Evolutionary conservation across 2,797 vertebrate genomes (phyloP).

Genomic region (Pipistrellus kuhlii): DNA sequence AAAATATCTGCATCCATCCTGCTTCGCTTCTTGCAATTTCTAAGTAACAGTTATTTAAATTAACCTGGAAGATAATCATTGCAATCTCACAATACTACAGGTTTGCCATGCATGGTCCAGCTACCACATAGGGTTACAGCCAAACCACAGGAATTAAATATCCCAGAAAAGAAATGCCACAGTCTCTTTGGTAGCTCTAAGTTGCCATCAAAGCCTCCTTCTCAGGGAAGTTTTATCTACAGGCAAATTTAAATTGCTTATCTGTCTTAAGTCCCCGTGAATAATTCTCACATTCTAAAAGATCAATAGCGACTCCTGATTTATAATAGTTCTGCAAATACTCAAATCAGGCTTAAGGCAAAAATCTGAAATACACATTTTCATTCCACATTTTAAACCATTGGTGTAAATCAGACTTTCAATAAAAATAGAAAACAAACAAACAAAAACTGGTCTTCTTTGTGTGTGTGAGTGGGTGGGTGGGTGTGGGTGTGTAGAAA

Average conservation of each 20-base stretch:
- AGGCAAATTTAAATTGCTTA: slow-evolving; percentile 45
- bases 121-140: background rate
- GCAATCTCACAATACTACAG: background rate
- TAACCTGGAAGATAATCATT: background rate
- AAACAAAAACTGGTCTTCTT: background rate
- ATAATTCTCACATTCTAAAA: slow-evolving; percentile 41
- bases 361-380: background rate
- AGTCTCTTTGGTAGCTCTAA: background rate
- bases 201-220: background rate
- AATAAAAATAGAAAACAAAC: slow-evolving; percentile 26
- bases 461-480: too few relatives aligned
- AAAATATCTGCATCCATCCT: background rate
- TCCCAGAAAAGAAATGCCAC: background rate
- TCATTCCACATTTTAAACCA: slow-evolving; percentile 16
- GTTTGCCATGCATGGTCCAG: background rate
- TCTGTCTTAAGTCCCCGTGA: slow-evolving; percentile 9
- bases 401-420: background rate
- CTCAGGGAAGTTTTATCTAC: slow-evolving; percentile 27
- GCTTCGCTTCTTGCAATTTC: background rate
- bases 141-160: slow-evolving; percentile 49
- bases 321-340: slow-evolving; percentile 56
- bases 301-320: background rate
- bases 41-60: slow-evolving; percentile 39
- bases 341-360: slow-evolving; percentile 28
- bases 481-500: background rate